These are phyloP conservation scores for Diachrysia chrysitis DNA, from an alignment of 2,888 invertebrate species.

Conservation along the genomic window DNA sequence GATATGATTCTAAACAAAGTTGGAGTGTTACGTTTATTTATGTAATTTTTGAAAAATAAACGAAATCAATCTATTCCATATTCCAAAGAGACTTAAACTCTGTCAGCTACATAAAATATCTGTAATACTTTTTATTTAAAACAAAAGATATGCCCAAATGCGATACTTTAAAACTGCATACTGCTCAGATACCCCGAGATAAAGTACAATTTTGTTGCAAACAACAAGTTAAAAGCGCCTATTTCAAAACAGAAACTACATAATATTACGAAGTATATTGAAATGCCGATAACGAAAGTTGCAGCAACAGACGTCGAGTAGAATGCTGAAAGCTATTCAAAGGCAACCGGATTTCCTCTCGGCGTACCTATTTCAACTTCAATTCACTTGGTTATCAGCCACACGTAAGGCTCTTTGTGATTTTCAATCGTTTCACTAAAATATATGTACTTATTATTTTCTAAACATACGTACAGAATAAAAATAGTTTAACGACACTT, in stretches of 20 bases:
- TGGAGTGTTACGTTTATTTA: too few relatives aligned
- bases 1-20: too few relatives aligned
- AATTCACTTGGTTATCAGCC: conserved; percentile 69
- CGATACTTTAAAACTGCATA: background rate
- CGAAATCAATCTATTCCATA: too few relatives aligned
- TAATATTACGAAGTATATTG: conserved; percentile 31
- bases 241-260: conserved; percentile 35
- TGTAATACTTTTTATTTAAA: too few relatives aligned
- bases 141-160: too few relatives aligned
- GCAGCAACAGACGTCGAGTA: conserved; percentile 54
- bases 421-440: conserved; percentile 38
- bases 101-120: too few relatives aligned
- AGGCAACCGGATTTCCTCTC: conserved; percentile 68
- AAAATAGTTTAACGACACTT: background rate
- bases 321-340: conserved; percentile 65
- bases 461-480: background rate
- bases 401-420: conserved; percentile 44
- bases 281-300: conserved; percentile 57
- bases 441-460: too few relatives aligned
- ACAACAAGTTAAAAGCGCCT: conserved; percentile 17
- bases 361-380: conserved; percentile 63
- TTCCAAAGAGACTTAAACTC: too few relatives aligned
- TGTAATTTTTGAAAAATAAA: too few relatives aligned
- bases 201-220: background rate
- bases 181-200: background rate